These are phyloP conservation scores for Chunga burmeisteri DNA, from an alignment of 2,113 vertebrate species.

Conservation along the genomic window DNA sequence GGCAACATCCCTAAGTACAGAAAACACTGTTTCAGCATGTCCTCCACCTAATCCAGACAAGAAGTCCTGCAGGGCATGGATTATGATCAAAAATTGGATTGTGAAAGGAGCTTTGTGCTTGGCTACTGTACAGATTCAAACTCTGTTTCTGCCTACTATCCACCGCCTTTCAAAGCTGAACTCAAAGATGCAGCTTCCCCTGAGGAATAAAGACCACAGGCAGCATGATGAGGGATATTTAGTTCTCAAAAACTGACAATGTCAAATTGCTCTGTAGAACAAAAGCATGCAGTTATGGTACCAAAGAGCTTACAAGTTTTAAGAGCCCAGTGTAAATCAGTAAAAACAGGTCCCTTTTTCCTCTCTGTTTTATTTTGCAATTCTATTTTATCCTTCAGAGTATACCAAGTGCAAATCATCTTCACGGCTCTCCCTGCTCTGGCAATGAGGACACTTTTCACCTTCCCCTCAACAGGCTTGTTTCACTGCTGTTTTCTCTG, in stretches of 20 bases:
- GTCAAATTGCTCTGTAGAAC: background rate
- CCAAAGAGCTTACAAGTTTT: background rate
- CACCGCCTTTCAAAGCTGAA: background rate
- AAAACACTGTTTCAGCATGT: constrained; percentile 19
- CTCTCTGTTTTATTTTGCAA: background rate
- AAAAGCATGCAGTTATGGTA: background rate
- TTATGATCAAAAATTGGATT: background rate
- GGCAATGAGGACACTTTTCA: background rate
- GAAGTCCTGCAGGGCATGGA: background rate
- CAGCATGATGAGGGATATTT: background rate
- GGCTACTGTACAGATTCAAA: background rate
- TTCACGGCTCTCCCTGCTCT: background rate
- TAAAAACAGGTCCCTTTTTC: background rate
- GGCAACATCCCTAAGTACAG: background rate
- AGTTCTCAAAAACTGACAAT: background rate
- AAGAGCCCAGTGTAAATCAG: background rate
- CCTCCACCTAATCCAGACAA: background rate
- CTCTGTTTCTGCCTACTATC: background rate
- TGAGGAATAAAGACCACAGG: background rate
- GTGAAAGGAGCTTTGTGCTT: background rate
- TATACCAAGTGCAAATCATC: background rate
- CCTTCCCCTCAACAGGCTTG: background rate
- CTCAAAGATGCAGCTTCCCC: background rate
- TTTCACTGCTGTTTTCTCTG: background rate
- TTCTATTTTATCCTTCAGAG: background rate